Evolutionary conservation across 2,888 invertebrate genomes (phyloP), one percentile per base, ranked within the genome.

Genomic region (Papilio demoleus): DNA sequence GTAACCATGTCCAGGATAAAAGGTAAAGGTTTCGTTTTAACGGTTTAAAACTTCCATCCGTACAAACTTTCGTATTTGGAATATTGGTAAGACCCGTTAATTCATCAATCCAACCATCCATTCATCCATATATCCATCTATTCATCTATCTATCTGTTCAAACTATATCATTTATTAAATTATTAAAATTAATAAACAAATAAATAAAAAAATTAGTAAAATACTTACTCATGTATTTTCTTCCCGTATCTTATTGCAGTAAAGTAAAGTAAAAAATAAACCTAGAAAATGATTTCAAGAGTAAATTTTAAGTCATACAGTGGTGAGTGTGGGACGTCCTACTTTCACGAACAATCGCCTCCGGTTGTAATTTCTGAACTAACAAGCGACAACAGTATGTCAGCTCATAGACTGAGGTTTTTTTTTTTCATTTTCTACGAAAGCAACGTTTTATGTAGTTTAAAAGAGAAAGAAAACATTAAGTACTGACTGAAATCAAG

Each of bases 261-360:
- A 36, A 27, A 53, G 24, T 27, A 40, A 40, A 14, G n/a, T n/a
- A n/a, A n/a, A 6, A 53, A 60, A 22, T 14, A 50, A 50, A 53
- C 34, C 36, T 22, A 56, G 53, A 67, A 67, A 61, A 67, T 40
- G 61, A 56, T 42, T 62, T 45, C 34, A 62, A 67, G 56, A 62
- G 34, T 53, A 67, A 22, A 62, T 62, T 67, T 61, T 42, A 42
- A 40, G 56, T 53, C 67, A 24, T 45, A 24, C 53, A 22, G 31
- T 59, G 63, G 68, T 68, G 68, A 63, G 68, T 67, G 67, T 47
- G 63, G 68, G 58, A 58, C 68, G 68, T 36, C 63, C 68, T 63
- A 68, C 68, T 63, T 68, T 63, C 34, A 45, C 63, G 58, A 68
- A 68, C 68, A 68, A 68, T 68, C 58, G 68, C 68, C 68, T 68